These are phyloP conservation scores for Metopolophium dirhodum DNA, from an alignment of 1,140 invertebrate genomes.

Conservation along the genomic window DNA sequence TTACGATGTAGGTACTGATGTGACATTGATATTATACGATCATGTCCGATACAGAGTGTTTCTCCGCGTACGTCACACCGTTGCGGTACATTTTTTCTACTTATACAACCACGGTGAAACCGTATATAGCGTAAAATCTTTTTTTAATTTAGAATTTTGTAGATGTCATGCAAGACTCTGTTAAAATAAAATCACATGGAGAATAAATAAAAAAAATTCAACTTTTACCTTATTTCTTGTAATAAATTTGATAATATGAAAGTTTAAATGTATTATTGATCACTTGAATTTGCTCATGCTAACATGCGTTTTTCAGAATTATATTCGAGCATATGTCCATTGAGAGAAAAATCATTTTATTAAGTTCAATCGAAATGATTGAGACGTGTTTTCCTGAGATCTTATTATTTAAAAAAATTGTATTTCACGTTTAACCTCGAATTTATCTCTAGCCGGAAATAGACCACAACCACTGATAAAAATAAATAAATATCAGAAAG, in stretches of 20 bases:
- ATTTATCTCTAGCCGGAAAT: not conserved
- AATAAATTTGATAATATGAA: not conserved
- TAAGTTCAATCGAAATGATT: not conserved
- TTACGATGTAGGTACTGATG: not conserved
- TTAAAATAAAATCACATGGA: not conserved
- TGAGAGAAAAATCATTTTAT: not conserved
- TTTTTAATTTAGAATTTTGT: not conserved
- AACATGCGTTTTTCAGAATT: not conserved
- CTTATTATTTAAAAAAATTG: not conserved
- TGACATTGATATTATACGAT: not conserved
- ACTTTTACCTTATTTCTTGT: not conserved
- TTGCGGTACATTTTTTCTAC: not conserved
- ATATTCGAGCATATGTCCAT: too few species aligned
- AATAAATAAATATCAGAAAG: not conserved
- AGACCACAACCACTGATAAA: too few species aligned
- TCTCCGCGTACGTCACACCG: not conserved
- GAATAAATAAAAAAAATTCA: not conserved
- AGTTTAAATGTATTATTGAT: not conserved
- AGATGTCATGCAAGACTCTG: too few species aligned
- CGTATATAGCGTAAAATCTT: not conserved
- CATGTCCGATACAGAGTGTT: not conserved
- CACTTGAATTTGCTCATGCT: not conserved
- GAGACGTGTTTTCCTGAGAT: not conserved
- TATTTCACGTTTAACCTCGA: not conserved
- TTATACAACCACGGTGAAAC: not conserved